Evolutionary conservation across 2,888 invertebrate genomes (phyloP), one percentile per base, ranked within the genome.

Genomic region (Ochlodes sylvanus): DNA sequence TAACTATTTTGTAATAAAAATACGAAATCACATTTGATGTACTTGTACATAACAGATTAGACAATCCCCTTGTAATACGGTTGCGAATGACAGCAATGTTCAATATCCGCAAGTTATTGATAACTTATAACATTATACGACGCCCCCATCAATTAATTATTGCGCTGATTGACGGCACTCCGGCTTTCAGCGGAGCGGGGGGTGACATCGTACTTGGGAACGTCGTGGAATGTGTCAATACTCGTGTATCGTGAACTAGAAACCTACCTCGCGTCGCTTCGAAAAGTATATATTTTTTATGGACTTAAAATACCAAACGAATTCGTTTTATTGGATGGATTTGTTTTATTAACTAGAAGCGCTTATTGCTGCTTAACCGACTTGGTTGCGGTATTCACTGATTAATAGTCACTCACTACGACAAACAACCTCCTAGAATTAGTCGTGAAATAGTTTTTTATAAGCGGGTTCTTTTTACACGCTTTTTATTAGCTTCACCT

Each of bases 111-210:
- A 27, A 19, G 70, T 72, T 70, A 63, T 71, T 72, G 72, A 72
- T 72, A 74, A 74, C 74, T 71, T 72, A 27, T 27, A 63, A 68
- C 68, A 70, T 70, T 73, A 70, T 70, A 70, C 32, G 55, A 17
- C 69, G 69, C 69, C 38, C 19, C 55, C 69, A 57, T 67, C 73
- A 72, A 76, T 77, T 76, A 78, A 78, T 77, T 75, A 76, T 65
- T 69, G 66, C 62, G 68, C 52, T 77, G 77, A 77, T 74, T 75
- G 77, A 75, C 74, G 63, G 71, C 72, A 70, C 72, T 71, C 70
- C 73, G 60, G 69, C 70, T 75, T 75, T 75, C 71, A 71, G 50
- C 64, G 72, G 9, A 9, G 17, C 17, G 38, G 15, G 34, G 19
- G 12, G 56, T 17, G 47, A 19, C 47, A 19, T n/a, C 19, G 21